Conservation (phyloP, 2,888 invertebrate genomes). For the Melieria crassipennis region DNA sequence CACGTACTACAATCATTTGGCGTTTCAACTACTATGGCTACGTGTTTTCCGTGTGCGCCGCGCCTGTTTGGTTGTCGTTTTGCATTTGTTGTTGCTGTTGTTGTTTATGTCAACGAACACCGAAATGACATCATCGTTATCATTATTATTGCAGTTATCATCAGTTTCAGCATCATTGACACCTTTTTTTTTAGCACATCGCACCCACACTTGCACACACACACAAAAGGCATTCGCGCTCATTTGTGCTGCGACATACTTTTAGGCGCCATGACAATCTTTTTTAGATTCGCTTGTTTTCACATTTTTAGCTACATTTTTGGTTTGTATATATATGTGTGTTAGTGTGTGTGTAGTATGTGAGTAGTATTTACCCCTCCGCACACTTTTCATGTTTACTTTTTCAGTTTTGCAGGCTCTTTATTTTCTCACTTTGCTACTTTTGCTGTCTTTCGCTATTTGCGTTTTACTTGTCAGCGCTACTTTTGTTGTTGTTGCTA, state of each 20-base stretch:
- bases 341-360: neutral
- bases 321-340: neutral
- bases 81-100: neutral
- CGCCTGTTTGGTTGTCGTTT: neutral
- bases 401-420: no score
- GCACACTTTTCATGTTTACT: neutral
- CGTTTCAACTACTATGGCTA: neutral
- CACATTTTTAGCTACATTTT: slow-evolving; percentile 19
- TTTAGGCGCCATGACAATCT: slow-evolving; percentile 48
- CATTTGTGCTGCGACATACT: slow-evolving; percentile 27
- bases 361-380: no score
- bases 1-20: neutral
- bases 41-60: neutral
- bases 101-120: slow-evolving; percentile 3
- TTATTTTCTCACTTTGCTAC: slow-evolving; percentile 8
- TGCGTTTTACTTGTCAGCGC: slow-evolving; percentile 2
- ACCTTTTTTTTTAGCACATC: slow-evolving; percentile 44
- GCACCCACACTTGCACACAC: no score
- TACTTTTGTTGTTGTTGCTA: neutral
- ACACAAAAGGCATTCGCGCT: no score
- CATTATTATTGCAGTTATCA: slow-evolving; percentile 52
- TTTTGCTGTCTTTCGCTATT: slow-evolving; percentile 3
- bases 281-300: slow-evolving; percentile 45
- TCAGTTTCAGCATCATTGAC: slow-evolving; percentile 52
- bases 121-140: slow-evolving; percentile 50